phyloP scores from a whole-genome alignment of 2,888 invertebrate genomes.

The Acanthacorydalis orientalis region DNA sequence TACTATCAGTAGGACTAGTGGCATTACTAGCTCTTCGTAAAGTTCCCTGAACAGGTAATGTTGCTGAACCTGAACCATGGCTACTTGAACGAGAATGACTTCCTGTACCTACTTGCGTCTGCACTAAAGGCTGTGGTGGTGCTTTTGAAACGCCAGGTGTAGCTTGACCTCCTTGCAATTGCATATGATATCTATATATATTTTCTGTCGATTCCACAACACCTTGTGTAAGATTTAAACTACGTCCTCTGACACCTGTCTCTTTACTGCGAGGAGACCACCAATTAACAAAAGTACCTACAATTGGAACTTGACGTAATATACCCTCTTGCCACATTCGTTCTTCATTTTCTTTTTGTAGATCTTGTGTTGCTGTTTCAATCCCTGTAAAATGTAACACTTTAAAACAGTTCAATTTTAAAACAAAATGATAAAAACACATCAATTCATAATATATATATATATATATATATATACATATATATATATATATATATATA shows the following conservation, averaged over 20 bases:
- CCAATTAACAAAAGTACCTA: conserved; percentile 91
- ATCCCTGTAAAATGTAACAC: conserved; percentile 62
- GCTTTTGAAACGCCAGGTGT: conserved; percentile 40
- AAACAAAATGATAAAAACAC: too few species aligned
- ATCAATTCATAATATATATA: neutral
- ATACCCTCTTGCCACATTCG: conserved; percentile 89
- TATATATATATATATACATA: conserved; percentile 1
- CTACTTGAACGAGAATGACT: conserved; percentile 48
- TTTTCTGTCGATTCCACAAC: conserved; percentile 69
- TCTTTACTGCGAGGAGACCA: conserved; percentile 69
- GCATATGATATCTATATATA: conserved; percentile 72
- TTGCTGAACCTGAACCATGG: conserved; percentile 19
- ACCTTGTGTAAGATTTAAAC: conserved; percentile 60
- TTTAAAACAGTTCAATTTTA: too few species aligned
- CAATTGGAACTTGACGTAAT: conserved; percentile 83
- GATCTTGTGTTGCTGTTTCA: conserved; percentile 79
- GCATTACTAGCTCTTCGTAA: too few species aligned
- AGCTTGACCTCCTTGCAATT: conserved; percentile 41
- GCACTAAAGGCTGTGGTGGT: conserved; percentile 50
- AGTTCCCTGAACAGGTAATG: too few species aligned
- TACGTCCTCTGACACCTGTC: conserved; percentile 63
- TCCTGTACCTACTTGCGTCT: conserved; percentile 41
- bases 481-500: neutral
- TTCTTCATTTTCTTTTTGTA: conserved; percentile 79
- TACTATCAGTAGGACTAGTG: too few species aligned